Percentiles rank a stretch among this genome's conserved stretches.
Evolutionary conservation across 2,888 invertebrate genomes (phyloP).

Genomic region (Odontomyia ornata): DNA sequence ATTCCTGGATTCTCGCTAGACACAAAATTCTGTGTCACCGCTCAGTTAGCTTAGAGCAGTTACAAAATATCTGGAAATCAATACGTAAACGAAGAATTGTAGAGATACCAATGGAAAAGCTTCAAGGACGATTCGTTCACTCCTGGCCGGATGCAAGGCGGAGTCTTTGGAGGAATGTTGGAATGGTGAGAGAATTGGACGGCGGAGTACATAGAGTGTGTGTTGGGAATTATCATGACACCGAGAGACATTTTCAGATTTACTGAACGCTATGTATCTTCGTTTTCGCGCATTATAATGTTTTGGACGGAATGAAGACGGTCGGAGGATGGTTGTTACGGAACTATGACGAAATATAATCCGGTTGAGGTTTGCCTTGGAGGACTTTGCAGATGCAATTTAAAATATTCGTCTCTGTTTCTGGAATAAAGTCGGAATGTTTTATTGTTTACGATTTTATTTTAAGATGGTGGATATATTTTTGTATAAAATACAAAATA

Average conservation of each 20-base stretch:
- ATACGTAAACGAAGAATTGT: constrained; percentile 31
- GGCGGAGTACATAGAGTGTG: neutral
- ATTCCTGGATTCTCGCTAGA: neutral
- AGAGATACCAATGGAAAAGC: constrained; percentile 43
- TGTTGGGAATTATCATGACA: constrained; percentile 12
- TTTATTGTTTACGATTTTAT: neutral
- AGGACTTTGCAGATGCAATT: neutral
- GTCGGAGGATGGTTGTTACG: neutral
- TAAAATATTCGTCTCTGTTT: neutral
- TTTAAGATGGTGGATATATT: too few relatives aligned
- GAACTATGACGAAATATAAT: neutral
- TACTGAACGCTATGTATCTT: constrained; percentile 5
- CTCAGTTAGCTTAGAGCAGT: neutral
- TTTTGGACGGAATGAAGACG: neutral
- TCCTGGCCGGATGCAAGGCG: constrained; percentile 25
- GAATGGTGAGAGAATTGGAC: constrained; percentile 10
- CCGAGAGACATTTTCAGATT: constrained; percentile 31
- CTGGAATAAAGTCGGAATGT: neutral
- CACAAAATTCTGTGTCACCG: neutral
- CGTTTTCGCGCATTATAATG: constrained; percentile 25
- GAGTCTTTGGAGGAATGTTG: constrained; percentile 35
- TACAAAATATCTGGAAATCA: constrained; percentile 36
- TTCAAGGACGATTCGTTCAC: constrained; percentile 26
- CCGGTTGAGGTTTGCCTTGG: neutral
- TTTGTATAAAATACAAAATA: too few relatives aligned